These are phyloP conservation scores for Andrena praecox DNA, from an alignment of 2,888 invertebrate species.

Conservation along the genomic window DNA sequence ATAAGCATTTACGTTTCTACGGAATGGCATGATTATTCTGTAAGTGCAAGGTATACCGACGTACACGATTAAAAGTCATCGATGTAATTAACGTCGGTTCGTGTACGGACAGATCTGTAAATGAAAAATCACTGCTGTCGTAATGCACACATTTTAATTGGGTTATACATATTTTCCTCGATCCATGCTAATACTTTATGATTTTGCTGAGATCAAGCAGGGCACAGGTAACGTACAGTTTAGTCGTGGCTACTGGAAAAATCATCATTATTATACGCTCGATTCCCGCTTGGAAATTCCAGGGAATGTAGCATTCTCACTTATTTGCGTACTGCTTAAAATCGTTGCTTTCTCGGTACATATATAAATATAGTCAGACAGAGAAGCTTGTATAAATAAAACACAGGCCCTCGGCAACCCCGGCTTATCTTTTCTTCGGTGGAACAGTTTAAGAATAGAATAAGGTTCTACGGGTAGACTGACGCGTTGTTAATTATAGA, in stretches of 20 bases:
- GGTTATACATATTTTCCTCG: not conserved
- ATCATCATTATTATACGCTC: not conserved
- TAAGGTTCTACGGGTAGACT: slow-evolving; percentile 64
- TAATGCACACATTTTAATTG: slow-evolving; percentile 6
- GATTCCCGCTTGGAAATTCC: slow-evolving; percentile 2
- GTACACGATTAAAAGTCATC: slow-evolving; percentile 4
- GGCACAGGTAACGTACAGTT: not conserved
- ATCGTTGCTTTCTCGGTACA: slow-evolving; percentile 55
- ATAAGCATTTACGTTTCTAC: slow-evolving; percentile 4
- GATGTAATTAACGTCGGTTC: not conserved
- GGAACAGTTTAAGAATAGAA: slow-evolving; percentile 69
- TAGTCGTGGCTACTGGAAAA: not conserved
- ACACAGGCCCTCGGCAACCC: slow-evolving; percentile 65
- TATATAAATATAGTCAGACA: slow-evolving; percentile 66
- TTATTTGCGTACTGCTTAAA: slow-evolving; percentile 56
- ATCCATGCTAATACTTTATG: slow-evolving; percentile 3
- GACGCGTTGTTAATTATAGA: slow-evolving; percentile 66
- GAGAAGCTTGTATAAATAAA: slow-evolving; percentile 71
- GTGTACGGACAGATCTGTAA: not conserved
- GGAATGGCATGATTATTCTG: not conserved
- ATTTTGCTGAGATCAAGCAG: not conserved
- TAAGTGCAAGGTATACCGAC: not conserved
- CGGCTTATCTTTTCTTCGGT: slow-evolving; percentile 69
- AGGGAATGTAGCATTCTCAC: slow-evolving; percentile 31
- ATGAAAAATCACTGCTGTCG: not conserved